phyloP scores from a whole-genome alignment of 2,113 vertebrate species.

The Heptranchias perlo region DNA sequence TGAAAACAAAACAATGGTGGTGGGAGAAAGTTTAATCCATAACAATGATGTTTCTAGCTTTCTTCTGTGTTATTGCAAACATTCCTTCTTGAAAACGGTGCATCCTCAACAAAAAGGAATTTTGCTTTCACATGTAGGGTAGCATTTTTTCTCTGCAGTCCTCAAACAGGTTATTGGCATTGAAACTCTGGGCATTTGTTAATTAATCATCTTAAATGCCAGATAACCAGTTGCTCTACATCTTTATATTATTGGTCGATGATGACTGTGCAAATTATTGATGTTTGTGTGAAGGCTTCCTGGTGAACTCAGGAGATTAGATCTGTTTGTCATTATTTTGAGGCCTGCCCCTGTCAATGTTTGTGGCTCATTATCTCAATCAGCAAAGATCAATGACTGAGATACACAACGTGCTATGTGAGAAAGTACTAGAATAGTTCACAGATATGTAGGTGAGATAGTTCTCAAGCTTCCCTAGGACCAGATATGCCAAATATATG shows the following conservation, averaged over 20 bases:
- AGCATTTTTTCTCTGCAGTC: too few relatives aligned
- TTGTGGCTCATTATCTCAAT: not conserved
- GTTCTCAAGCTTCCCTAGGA: too few relatives aligned
- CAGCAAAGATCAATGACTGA: not conserved
- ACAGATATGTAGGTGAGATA: not conserved
- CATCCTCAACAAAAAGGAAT: not conserved
- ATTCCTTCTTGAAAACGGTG: not conserved
- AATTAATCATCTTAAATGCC: conserved; percentile 7
- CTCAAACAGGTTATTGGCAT: not conserved
- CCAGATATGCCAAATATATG: too few relatives aligned
- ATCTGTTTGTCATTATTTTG: not conserved
- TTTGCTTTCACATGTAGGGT: too few relatives aligned
- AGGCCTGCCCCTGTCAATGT: not conserved
- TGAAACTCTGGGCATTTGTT: not conserved
- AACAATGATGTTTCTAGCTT: not conserved
- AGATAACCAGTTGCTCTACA: not conserved
- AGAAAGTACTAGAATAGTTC: not conserved
- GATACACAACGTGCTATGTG: not conserved
- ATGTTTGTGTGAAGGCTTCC: not conserved
- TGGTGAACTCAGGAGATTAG: not conserved
- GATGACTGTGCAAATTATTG: not conserved
- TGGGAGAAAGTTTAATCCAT: not conserved
- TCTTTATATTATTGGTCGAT: not conserved
- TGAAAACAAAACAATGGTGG: not conserved
- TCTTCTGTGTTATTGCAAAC: not conserved